These are phyloP conservation scores for Sphenopsis melanotis DNA, from an alignment of 2,797 vertebrate species.

Conservation along the genomic window DNA sequence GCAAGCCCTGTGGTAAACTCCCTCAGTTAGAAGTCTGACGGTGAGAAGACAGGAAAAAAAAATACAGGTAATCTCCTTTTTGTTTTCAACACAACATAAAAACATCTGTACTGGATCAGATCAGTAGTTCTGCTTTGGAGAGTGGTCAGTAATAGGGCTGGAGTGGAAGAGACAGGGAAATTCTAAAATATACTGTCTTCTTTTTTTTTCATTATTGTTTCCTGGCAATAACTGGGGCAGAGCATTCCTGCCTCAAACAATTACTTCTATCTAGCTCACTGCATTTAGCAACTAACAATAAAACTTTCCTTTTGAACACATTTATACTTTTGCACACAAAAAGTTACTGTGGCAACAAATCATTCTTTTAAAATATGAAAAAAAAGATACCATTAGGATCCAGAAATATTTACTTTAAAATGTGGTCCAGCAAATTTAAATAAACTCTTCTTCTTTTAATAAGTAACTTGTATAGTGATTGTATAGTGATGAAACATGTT, in stretches of 20 bases:
- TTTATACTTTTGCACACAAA: neutral
- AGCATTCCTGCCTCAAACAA: neutral
- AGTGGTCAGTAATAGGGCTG: neutral
- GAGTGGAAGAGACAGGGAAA: neutral
- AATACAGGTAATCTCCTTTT: neutral
- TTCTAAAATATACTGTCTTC: neutral
- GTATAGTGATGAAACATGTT: neutral
- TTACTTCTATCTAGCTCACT: neutral
- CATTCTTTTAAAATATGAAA: neutral
- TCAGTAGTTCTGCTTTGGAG: neutral
- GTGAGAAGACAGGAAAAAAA: neutral
- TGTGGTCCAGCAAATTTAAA: neutral
- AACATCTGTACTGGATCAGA: neutral
- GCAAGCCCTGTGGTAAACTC: constrained; percentile 21
- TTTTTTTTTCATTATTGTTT: neutral
- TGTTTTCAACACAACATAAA: neutral
- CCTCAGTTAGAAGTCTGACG: neutral
- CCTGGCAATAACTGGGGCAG: neutral
- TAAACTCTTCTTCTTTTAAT: neutral
- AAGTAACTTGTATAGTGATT: neutral
- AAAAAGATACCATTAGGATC: neutral
- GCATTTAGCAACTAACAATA: neutral
- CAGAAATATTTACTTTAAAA: neutral
- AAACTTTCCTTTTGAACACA: neutral
- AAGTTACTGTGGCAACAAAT: neutral